Conservation (phyloP, 2,797 vertebrate genomes). For the Eospalax fontanierii region DNA sequence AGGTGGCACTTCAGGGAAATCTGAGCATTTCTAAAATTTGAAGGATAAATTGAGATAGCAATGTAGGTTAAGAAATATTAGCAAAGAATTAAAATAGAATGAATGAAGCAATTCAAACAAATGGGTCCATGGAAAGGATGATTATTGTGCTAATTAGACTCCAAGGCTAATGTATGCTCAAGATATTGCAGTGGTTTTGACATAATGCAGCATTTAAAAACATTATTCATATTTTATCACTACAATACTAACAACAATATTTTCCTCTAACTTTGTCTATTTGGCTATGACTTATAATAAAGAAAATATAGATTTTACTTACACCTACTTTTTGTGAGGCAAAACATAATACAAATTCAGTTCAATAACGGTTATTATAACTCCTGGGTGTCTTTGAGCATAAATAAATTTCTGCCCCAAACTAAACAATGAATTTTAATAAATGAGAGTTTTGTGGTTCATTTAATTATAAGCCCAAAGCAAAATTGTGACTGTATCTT, state of each 20-base stretch:
- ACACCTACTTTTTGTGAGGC: slow-evolving; percentile 66
- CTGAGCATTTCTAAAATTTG: neutral
- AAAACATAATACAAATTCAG: slow-evolving; percentile 67
- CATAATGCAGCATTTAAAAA: slow-evolving; percentile 12
- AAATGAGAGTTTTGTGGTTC: slow-evolving; percentile 71
- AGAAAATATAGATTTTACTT: slow-evolving; percentile 55
- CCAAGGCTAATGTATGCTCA: neutral
- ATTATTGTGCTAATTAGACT: neutral
- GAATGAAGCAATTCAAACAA: slow-evolving; percentile 12
- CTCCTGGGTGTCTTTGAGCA: slow-evolving; percentile 75
- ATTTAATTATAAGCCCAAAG: slow-evolving; percentile 83
- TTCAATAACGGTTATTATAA: slow-evolving; percentile 67
- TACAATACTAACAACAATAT: neutral
- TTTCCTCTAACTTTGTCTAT: slow-evolving; percentile 10
- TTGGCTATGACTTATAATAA: slow-evolving; percentile 16
- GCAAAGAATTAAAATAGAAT: neutral
- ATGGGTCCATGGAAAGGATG: neutral
- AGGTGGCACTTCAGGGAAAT: neutral
- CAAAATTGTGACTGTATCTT: slow-evolving; percentile 51
- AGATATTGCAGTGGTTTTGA: neutral
- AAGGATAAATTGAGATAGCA: neutral
- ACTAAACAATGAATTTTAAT: slow-evolving; percentile 77
- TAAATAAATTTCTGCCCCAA: slow-evolving; percentile 73
- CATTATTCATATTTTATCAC: slow-evolving; percentile 42
- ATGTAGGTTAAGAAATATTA: neutral